Evolutionary conservation across 2,113 vertebrate genomes (phyloP).

Genomic region (Cyphomyrus plagiostoma): DNA sequence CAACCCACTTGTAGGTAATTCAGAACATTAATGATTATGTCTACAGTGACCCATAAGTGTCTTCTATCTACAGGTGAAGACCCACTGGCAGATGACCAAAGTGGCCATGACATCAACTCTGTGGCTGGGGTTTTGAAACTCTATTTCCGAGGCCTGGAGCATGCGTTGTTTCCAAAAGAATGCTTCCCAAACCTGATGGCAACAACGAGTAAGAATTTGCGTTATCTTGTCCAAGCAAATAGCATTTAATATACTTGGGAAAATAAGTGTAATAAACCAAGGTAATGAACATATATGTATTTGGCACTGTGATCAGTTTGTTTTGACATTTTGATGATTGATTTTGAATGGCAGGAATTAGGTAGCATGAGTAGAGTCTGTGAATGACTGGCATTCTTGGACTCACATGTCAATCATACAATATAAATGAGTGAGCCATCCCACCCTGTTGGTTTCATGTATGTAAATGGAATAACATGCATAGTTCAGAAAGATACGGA

Average conservation of each 20-base stretch:
- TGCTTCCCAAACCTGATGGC: slow-evolving; percentile 92
- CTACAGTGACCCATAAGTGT: slow-evolving; percentile 45
- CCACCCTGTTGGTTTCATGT: background rate
- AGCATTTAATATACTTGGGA: too few species aligned
- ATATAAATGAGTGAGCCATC: background rate
- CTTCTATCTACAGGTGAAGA: slow-evolving; percentile 74
- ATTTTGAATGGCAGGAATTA: background rate
- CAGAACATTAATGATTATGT: background rate
- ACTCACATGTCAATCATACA: background rate
- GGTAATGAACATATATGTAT: background rate
- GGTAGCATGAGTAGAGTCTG: background rate
- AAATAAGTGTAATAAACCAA: background rate
- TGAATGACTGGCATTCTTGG: background rate
- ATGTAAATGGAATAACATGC: background rate
- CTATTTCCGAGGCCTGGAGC: slow-evolving; percentile 96
- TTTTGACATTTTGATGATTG: background rate
- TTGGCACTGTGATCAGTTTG: background rate
- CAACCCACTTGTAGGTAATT: background rate
- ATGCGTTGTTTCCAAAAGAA: slow-evolving; percentile 95
- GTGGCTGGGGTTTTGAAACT: slow-evolving; percentile 95
- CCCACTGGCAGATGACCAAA: slow-evolving; percentile 88
- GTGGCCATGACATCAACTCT: slow-evolving; percentile 91
- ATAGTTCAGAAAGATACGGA: background rate
- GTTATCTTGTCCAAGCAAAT: slow-evolving; percentile 64
- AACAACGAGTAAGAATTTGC: slow-evolving; percentile 83